Evolutionary conservation across 2,113 vertebrate genomes (phyloP), one percentile per base, ranked within the genome.

Genomic region (Mus spicilegus): DNA sequence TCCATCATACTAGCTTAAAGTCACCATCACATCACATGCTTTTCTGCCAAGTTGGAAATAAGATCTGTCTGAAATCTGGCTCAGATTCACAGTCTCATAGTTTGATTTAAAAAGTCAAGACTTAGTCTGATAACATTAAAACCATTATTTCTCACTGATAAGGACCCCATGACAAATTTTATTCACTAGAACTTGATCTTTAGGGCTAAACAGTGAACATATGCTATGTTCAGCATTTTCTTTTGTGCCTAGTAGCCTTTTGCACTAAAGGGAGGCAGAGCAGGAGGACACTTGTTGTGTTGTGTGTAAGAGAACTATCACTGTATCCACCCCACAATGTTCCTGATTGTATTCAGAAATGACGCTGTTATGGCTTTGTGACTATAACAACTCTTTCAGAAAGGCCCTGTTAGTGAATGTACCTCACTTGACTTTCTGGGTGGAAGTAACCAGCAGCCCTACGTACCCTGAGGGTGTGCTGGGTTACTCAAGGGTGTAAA

Each of bases 101-200:
- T 86, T 95, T 93, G 81, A 70, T 81, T 76, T 46, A 39, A 67
- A 89, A 93, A 93, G 30, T 77, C 54, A 90, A 63, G 73, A 58
- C 72, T 65, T 10, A 95, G 46, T 14, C 42, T 84, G 95, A 90
- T 78, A 88, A 95, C 19, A 73, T 93, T 95, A 96, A 96, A 93
- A 92, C 69, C 24, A 69, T 67, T 80, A 80, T 67, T 90, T 93
- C 61, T 36, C 89, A 94, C 85, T 82, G 90, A 87, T 8, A 77
- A 90, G 76, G 70, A 87, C 22, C 12, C 58, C 70, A 87, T 69
- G 86, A 90, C 85, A 90, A 96, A 78, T 63, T 17, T 42, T 65
- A 84, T 63, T 39, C 46, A 56, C 67, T 75, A 85, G 75, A 87
- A 77, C 8, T 49, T 94, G 58, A 88, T 87, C 42, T 95, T 88